Evolutionary conservation across 1,140 invertebrate species (phyloP), one percentile per base, ranked within the genome.

Genomic region (Drosophila seguyi): DNA sequence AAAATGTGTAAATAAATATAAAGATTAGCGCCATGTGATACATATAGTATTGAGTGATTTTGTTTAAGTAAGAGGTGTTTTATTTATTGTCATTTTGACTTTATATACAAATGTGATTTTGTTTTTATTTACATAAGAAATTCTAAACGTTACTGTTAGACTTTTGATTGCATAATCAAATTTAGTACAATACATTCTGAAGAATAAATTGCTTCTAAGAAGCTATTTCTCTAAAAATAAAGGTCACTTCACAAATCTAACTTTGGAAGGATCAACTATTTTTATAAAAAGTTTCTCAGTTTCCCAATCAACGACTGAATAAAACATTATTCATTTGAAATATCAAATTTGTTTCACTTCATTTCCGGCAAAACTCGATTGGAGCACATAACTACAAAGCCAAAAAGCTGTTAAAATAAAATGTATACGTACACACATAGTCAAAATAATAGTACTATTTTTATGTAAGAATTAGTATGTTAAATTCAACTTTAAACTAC

Each of bases 1-100:
- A 63, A 36, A 68, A 27, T 22, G 47, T 63, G 34, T 22, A 36
- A 69, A 69, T 66, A 67, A 53, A 69, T 53, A 69, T 29, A 44
- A 38, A 45, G 61, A 67, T 65, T 71, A 71, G 68, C 80, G 68
- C 80, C 68, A 75, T 44, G n/a, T 27, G 38, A 44, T 65, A 20
- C 29, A 25, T 58, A 42, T 25, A 20, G 13, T 59, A 34, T 42
- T 31, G 18, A 31, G 53, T 55, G n/a, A 10, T 22, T 38, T 56
- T 25, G 16, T 20, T 20, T 18, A 29, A 29, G 6, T 29, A 59
- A 27, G 13, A 36, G 4, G 31, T 25, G n/a, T 16, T 18, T 59
- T 57, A 53, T 53, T 57, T 27, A 41, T 41, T 56, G 22, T 10
- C 6, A n/a, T 34, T 55, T 22, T 36, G 18, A 7, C 14, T 14